Base-by-base conservation (phyloP, 2,888 invertebrate species). In the Hylaea fasciaria region DNA sequence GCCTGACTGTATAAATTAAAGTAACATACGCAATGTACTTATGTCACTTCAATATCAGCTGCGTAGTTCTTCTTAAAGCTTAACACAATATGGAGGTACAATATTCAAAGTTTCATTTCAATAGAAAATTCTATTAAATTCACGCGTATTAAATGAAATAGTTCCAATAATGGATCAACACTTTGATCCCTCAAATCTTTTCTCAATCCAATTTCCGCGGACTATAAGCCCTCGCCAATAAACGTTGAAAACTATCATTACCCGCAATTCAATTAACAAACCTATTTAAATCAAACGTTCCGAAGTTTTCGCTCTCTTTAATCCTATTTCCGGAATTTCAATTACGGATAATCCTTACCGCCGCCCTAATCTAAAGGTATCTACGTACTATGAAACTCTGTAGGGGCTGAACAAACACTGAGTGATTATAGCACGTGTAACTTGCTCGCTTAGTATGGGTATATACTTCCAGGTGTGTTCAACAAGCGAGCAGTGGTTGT, bases 341-440 rank as follows among this genome's bases (percentile, higher is more conserved):
- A 66, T 66, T 64, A 69, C 64, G 62, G 58, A 67, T 65, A 67
- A 69, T 67, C 69, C 62, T 59, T 48, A 50, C 57, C 62, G 56
- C 65, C 66, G 29, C 69, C 69, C 64, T 69, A 67, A 65, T 65
- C 62, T 58, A 41, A 62, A 57, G 52, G 22, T 22, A 10, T 9
- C 32, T 32, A 32, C 32, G 32, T 32, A 32, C 32, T 50, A 52
- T 12, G 53, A 43, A 45, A 13, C 40, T 40, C 13, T 13, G 7
- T 14, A 13, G 14, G 4, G 13, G 59, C 74, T 77, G 76, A 66
- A 73, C 80, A 83, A 83, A 82, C 77, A 80, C 77, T 73, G 75
- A 74, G 66, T 70, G 78, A 82, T 81, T 82, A 74, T 71, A 70
- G 49, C 52, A 64, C 62, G 69, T 64, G 70, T 73, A 77, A 73